A percentile compares a stretch with the other conserved stretches of the same genome.
Evolutionary conservation across 2,797 vertebrate genomes (phyloP).

Genomic region (Cyclopterus lumpus): DNA sequence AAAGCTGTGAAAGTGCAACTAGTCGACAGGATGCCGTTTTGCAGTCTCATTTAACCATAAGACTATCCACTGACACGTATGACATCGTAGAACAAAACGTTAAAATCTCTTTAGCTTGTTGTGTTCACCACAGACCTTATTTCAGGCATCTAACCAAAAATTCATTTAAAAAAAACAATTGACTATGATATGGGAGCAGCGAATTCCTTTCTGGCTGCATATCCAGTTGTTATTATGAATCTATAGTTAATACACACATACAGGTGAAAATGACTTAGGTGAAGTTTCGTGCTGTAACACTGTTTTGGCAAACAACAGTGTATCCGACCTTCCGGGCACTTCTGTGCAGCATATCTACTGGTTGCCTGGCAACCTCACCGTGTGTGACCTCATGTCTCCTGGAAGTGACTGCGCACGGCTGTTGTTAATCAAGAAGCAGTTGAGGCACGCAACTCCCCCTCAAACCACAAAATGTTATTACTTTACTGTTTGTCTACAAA

Average conservation of each 20-base stretch:
- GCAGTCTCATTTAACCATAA: too few relatives aligned
- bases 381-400: constrained; percentile 1
- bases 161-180: not conserved
- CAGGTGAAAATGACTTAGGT: not conserved
- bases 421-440: not conserved
- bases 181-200: not conserved
- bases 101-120: not conserved
- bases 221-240: not conserved
- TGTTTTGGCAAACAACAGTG: not conserved
- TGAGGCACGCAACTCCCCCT: not conserved
- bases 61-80: too few relatives aligned
- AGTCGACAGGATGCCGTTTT: too few relatives aligned
- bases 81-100: not conserved
- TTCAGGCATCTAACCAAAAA: not conserved
- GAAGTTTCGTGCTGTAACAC: not conserved
- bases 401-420: constrained; percentile 6
- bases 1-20: too few relatives aligned
- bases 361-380: constrained; percentile 4
- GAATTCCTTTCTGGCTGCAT: not conserved
- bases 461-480: not conserved
- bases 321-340: not conserved
- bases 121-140: not conserved
- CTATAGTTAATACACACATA: not conserved
- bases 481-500: not conserved
- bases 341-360: not conserved